Percentiles rank a stretch among this genome's conserved stretches.
Conservation (phyloP, 2,113 vertebrate genomes). For the Mirounga angustirostris region DNA sequence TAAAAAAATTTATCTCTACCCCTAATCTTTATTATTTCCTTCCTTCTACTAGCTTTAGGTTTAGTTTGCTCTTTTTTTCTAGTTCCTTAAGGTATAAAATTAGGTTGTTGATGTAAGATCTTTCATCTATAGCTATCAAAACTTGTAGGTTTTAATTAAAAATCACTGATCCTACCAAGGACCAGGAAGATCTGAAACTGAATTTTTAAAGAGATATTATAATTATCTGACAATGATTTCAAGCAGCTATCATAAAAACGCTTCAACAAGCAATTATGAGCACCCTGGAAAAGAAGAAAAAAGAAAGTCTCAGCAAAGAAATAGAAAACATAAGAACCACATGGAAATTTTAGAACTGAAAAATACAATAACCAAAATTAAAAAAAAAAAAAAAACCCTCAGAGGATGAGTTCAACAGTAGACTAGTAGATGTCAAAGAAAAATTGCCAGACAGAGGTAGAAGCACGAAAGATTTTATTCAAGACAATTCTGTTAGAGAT, state of each 20-base stretch:
- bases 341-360: not conserved
- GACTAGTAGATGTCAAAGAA: not conserved
- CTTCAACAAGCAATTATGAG: not conserved
- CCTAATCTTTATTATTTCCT: conserved; percentile 33
- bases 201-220: not conserved
- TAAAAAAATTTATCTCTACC: not conserved
- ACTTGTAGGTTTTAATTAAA: not conserved
- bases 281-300: not conserved
- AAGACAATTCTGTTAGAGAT: not conserved
- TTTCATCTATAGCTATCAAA: not conserved
- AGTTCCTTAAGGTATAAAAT: not conserved
- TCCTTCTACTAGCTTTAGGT: not conserved
- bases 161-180: not conserved
- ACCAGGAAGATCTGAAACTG: not conserved
- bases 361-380: not conserved
- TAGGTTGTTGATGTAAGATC: not conserved
- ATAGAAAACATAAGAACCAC: not conserved
- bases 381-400: not conserved
- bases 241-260: not conserved
- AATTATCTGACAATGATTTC: not conserved
- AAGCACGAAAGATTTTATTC: not conserved
- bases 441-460: not conserved
- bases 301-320: not conserved
- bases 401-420: not conserved
- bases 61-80: not conserved